These are phyloP conservation scores for Barbus barbus DNA, from an alignment of 2,113 vertebrate genomes.

Conservation along the genomic window DNA sequence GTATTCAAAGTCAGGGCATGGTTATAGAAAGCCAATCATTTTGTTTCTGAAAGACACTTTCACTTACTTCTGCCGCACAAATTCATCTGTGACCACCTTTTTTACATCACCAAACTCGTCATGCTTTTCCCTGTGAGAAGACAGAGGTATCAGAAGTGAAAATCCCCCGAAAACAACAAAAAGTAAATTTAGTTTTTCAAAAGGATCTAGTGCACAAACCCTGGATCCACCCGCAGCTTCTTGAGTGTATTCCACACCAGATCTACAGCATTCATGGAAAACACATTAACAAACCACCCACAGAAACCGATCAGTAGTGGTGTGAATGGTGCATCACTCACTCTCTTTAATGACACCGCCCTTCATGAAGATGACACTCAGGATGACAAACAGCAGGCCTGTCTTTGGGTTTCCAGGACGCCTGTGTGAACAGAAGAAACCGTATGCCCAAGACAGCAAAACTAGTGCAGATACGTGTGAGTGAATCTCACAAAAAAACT, in stretches of 20 bases:
- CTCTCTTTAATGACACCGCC: slow-evolving; percentile 83
- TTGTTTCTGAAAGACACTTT: not conserved
- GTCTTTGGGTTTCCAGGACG: slow-evolving; percentile 76
- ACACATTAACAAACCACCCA: not conserved
- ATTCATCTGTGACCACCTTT: slow-evolving; percentile 86
- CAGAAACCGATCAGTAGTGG: not conserved
- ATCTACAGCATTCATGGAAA: slow-evolving; percentile 50
- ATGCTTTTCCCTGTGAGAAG: slow-evolving; percentile 76
- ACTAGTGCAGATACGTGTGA: not conserved
- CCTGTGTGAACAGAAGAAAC: slow-evolving; percentile 57
- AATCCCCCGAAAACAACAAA: not conserved
- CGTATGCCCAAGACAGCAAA: not conserved
- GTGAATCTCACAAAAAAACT: not conserved
- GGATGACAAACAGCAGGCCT: slow-evolving; percentile 84
- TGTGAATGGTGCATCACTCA: slow-evolving; percentile 64
- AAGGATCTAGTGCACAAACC: slow-evolving; percentile 55
- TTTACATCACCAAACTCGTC: slow-evolving; percentile 85
- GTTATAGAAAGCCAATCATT: not conserved
- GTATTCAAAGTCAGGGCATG: not conserved
- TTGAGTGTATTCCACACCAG: slow-evolving; percentile 74
- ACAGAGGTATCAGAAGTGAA: not conserved
- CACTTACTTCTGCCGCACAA: slow-evolving; percentile 87
- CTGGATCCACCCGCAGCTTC: slow-evolving; percentile 69
- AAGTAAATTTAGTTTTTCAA: not conserved
- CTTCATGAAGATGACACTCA: slow-evolving; percentile 92